phyloP scores from a whole-genome alignment of 2,797 vertebrate species.

The Artibeus jamaicensis region DNA sequence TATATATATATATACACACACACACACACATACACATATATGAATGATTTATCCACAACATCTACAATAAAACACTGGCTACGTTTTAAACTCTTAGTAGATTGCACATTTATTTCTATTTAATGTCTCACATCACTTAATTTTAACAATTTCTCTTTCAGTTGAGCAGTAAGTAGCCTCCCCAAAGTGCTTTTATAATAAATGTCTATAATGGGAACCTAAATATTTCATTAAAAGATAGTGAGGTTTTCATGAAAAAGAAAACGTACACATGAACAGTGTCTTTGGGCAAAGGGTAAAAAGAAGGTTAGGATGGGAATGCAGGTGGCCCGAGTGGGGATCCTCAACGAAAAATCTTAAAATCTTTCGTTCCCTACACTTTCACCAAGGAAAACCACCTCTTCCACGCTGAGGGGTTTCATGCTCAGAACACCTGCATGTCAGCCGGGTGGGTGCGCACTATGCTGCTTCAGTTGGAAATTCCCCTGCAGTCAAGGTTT shows the following conservation, averaged over 20 bases:
- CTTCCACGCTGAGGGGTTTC: neutral
- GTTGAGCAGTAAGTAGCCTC: neutral
- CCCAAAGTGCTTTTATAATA: constrained; percentile 31
- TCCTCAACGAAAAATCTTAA: neutral
- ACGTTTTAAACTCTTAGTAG: neutral
- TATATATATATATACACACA: neutral
- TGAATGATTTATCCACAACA: neutral
- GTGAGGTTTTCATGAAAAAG: neutral
- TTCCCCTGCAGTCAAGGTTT: neutral
- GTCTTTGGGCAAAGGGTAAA: neutral
- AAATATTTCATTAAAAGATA: constrained; percentile 24
- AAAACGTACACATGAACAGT: neutral
- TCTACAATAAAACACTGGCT: neutral
- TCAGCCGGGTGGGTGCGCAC: neutral
- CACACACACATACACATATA: neutral
- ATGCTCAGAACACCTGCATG: neutral
- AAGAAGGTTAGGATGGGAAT: neutral
- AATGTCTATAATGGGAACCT: neutral
- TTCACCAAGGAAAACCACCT: neutral
- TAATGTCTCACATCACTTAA: neutral
- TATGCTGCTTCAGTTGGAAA: neutral
- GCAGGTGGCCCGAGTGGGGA: neutral
- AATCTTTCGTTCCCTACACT: neutral
- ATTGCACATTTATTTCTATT: neutral
- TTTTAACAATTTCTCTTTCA: constrained; percentile 35